phyloP scores from a whole-genome alignment of 2,888 invertebrate species.

The Hydropsyche betteni region DNA sequence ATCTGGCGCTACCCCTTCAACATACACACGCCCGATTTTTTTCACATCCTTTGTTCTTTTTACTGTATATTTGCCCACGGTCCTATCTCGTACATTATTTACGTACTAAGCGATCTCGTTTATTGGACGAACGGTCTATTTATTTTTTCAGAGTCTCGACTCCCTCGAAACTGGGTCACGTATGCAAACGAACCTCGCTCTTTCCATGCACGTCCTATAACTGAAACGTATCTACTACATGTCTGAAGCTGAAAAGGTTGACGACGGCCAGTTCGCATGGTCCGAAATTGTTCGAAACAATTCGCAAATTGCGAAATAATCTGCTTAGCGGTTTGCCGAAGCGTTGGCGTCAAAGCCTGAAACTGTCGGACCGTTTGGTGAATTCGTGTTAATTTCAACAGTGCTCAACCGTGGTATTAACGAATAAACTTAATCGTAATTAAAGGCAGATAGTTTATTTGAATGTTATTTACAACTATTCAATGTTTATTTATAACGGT shows the following conservation, averaged over 20 bases:
- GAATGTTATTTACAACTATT: no score
- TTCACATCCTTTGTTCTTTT: constrained; percentile 14
- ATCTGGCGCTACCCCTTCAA: no score
- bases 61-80: not conserved
- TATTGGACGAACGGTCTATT: not conserved
- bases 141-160: constrained; percentile 6
- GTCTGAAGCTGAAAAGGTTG: not conserved
- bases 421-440: no score
- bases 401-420: not conserved
- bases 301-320: constrained; percentile 32
- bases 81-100: constrained; percentile 17
- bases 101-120: constrained; percentile 10
- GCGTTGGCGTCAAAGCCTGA: constrained; percentile 29
- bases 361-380: constrained; percentile 18
- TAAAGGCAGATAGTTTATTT: no score
- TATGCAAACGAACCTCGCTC: constrained; percentile 9
- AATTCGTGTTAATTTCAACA: not conserved
- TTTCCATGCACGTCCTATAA: no score
- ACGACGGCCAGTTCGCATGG: not conserved
- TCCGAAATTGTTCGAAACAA: constrained; percentile 20
- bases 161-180: not conserved
- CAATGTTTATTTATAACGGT: no score
- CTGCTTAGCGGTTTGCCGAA: constrained; percentile 33
- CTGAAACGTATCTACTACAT: no score
- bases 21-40: no score